These are phyloP conservation scores for Athalia rosae DNA, from an alignment of 2,888 invertebrate species.

Conservation along the genomic window DNA sequence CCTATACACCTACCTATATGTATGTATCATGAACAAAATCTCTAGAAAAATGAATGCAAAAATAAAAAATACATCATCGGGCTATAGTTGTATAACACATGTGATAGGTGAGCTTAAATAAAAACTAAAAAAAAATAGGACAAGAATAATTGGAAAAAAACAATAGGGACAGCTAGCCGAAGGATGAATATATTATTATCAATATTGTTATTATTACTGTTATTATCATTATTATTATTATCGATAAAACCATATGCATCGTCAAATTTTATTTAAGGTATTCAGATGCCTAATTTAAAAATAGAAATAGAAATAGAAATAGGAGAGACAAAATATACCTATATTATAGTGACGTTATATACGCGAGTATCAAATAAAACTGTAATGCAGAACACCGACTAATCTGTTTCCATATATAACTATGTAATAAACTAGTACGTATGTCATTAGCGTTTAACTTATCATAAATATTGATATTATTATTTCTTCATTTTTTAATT, in stretches of 20 bases:
- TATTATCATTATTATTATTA: neutral
- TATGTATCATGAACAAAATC: conserved; percentile 39
- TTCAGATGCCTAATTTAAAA: conserved; percentile 2
- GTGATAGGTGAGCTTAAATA: neutral
- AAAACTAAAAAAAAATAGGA: neutral
- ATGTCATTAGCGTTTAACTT: conserved; percentile 65
- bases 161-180: neutral
- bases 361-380: conserved; percentile 64
- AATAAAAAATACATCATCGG: conserved; percentile 30
- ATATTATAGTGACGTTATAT: conserved; percentile 54
- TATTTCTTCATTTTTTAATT: conserved; percentile 1
- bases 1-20: conserved; percentile 10
- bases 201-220: neutral
- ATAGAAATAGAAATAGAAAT: too few species aligned
- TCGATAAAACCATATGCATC: neutral
- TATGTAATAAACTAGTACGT: conserved; percentile 57
- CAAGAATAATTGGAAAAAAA: neutral
- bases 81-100: neutral
- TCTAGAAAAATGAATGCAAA: conserved; percentile 37
- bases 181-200: neutral
- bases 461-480: conserved; percentile 54
- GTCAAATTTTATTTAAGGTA: neutral
- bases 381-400: conserved; percentile 54
- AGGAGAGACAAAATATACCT: too few species aligned
- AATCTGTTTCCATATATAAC: conserved; percentile 58